phyloP scores from a whole-genome alignment of 1,140 invertebrate genomes.

The Ips typographus region DNA sequence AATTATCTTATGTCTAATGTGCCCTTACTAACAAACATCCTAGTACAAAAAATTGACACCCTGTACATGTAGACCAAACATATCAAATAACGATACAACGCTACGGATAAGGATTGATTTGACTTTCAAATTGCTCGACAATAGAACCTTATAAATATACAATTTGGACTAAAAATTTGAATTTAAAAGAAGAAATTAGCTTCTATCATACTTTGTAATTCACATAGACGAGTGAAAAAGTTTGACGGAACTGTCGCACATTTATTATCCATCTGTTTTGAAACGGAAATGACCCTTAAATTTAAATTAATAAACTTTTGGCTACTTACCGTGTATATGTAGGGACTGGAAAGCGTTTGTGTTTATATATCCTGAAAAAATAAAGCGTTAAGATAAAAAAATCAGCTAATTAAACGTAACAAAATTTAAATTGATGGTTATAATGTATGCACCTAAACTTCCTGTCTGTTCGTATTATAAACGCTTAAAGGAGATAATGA shows the following conservation, averaged over 20 bases:
- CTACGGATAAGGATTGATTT: background rate
- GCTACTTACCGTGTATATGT: slow-evolving; percentile 49
- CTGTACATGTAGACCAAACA: background rate
- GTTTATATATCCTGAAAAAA: slow-evolving; percentile 54
- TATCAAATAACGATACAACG: background rate
- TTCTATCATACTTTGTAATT: background rate
- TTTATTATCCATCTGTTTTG: too few relatives aligned
- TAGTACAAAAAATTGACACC: too few relatives aligned
- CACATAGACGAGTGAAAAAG: too few relatives aligned
- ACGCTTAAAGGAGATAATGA: slow-evolving; percentile 9
- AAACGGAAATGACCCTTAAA: too few relatives aligned
- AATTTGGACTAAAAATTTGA: slow-evolving; percentile 1
- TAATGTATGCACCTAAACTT: slow-evolving; percentile 3
- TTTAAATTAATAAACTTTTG: too few relatives aligned
- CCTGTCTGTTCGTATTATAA: slow-evolving; percentile 11
- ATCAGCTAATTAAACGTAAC: background rate
- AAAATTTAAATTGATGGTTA: background rate
- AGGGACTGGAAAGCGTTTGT: slow-evolving; percentile 48
- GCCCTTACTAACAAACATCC: too few relatives aligned
- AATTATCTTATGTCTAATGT: too few relatives aligned
- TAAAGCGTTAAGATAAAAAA: slow-evolving; percentile 12
- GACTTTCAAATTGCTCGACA: background rate
- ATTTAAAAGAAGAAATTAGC: background rate
- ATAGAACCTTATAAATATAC: slow-evolving; percentile 4
- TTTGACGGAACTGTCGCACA: too few relatives aligned